Conservation (phyloP, 2,888 invertebrate species). For the Lasioglossum malachurum region DNA sequence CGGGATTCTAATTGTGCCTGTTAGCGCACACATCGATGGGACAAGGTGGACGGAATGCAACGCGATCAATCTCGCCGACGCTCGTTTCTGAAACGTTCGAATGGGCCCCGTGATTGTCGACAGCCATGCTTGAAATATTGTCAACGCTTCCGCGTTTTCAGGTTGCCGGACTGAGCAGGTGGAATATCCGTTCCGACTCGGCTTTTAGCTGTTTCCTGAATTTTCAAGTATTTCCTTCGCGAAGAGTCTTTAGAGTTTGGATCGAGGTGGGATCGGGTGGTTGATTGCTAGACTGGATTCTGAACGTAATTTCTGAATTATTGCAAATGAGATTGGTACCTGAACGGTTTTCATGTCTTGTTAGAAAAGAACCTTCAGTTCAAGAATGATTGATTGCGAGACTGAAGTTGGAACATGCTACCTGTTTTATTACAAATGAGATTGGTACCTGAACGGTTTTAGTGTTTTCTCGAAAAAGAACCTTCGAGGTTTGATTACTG, state of each 20-base stretch:
- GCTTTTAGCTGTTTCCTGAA: neutral
- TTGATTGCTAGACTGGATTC: neutral
- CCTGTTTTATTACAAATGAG: too few species aligned
- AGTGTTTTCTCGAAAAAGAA: too few species aligned
- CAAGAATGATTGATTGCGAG: too few species aligned
- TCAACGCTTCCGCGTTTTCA: constrained; percentile 20
- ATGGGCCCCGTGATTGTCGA: neutral
- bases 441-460: too few species aligned
- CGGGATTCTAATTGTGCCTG: constrained; percentile 50
- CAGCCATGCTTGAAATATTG: constrained; percentile 11
- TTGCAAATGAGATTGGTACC: neutral
- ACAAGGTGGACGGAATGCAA: constrained; percentile 24
- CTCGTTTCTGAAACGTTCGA: neutral
- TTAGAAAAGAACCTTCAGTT: neutral
- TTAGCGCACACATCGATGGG: constrained; percentile 23
- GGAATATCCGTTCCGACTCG: neutral
- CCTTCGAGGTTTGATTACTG: too few species aligned
- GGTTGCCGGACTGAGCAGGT: neutral
- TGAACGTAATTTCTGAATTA: neutral
- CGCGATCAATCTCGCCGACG: constrained; percentile 36
- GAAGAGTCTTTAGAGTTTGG: neutral
- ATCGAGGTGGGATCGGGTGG: too few species aligned
- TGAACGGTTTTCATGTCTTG: neutral
- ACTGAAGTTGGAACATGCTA: too few species aligned
- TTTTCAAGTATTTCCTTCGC: neutral